Evolutionary conservation across 2,888 invertebrate species (phyloP), one percentile per base, ranked within the genome.

Genomic region (Tinea trinotella): DNA sequence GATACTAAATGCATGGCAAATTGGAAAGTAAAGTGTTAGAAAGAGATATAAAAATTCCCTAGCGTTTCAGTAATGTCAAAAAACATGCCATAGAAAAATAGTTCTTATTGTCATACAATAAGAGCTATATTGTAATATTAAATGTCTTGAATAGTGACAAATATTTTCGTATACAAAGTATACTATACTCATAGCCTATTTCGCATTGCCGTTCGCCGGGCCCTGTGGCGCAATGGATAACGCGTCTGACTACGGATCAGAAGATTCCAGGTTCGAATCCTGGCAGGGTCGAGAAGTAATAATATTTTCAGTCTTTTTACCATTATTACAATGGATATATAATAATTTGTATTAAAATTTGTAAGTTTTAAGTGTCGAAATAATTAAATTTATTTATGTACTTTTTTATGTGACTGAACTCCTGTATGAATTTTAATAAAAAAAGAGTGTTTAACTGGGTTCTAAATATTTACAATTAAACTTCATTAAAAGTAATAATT

Each of bases 181-280:
- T 19, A 48, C 4, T 15, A 12, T 12, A n/a, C n/a, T 40, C 7
- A 6, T 2, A 40, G 40, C n/a, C 46, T 46, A 46, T 46, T 46
- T 46, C 18, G 19, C 18, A 17, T 7, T 3, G 19, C 4, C 19
- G 2, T 4, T 10, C 55, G 59, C 57, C 63, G n/a, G 88, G 88
- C 88, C 88, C 81, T 88, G 88, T 88, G 88, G 88, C 88, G 88
- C 88, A 88, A 88, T 73, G 88, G 87, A 89, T 89, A 89, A 90
- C 89, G 89, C 89, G 89, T 89, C 89, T 89, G 89, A 89, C 89
- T 89, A 89, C 89, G 89, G 88, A 89, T 89, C 89, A 89, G 88
- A 87, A 88, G 87, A 88, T 88, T 88, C 87, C 89, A 89, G 88
- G 83, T 88, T 88, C 88, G 88, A 88, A 88, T 88, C 88, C 88